These are phyloP conservation scores for Melanostoma scalare DNA, from an alignment of 2,888 invertebrate genomes.

Conservation along the genomic window DNA sequence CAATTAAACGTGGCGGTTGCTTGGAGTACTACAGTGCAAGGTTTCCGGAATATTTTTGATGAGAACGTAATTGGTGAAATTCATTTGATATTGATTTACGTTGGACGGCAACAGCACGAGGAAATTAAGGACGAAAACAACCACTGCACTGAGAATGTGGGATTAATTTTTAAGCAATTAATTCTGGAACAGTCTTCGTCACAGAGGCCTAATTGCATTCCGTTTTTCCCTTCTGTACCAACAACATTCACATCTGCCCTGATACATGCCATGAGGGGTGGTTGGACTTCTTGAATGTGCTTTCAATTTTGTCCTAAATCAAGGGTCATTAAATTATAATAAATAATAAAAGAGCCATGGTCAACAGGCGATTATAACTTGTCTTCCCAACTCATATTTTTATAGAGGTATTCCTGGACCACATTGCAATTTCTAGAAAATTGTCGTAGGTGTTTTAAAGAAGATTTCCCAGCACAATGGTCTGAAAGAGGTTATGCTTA, in stretches of 20 bases:
- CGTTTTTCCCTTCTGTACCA: conserved; percentile 35
- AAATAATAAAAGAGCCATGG: conserved; percentile 42
- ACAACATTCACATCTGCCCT: conserved; percentile 6
- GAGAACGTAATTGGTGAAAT: conserved; percentile 3
- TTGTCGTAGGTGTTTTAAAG: no score
- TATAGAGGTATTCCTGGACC: neutral
- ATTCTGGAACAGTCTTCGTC: conserved; percentile 55
- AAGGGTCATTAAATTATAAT: conserved; percentile 53
- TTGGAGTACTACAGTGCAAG: no score
- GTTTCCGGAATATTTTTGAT: no score
- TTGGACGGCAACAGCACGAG: neutral
- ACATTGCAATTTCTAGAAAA: neutral
- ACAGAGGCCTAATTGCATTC: conserved; percentile 46
- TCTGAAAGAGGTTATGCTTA: no score
- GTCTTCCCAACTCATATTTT: neutral
- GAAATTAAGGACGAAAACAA: neutral
- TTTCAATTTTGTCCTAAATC: conserved; percentile 51
- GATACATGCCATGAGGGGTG: neutral
- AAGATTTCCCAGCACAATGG: no score
- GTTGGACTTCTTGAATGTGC: conserved; percentile 30
- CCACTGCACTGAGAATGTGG: conserved; percentile 12
- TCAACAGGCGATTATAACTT: neutral
- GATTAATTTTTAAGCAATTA: conserved; percentile 69
- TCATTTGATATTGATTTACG: neutral
- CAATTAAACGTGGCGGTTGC: no score